A percentile compares a stretch with the other conserved stretches of the same genome.
phyloP scores from a whole-genome alignment of 2,888 invertebrate genomes.

The Zygothrica quintamaculata region DNA sequence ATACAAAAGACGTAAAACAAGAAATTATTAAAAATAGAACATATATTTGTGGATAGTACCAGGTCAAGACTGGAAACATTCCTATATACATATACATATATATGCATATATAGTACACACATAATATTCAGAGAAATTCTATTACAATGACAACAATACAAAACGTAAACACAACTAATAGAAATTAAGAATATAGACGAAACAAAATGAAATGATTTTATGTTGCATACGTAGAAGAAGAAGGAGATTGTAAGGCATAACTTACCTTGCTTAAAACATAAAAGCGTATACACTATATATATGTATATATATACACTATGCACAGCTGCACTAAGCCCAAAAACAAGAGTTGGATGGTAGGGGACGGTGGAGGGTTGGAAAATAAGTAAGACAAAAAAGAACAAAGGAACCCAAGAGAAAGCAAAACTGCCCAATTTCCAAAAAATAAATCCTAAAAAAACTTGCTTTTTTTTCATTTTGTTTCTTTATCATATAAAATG shows the following conservation, averaged over 20 bases:
- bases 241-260: slow-evolving; percentile 44
- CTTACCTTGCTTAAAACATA: slow-evolving; percentile 59
- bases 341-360: no score
- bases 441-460: no score
- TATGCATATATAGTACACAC: slow-evolving; percentile 5
- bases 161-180: neutral
- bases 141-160: neutral
- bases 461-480: no score
- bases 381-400: slow-evolving; percentile 8
- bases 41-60: slow-evolving; percentile 25
- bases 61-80: slow-evolving; percentile 34
- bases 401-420: neutral
- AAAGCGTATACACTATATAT: slow-evolving; percentile 52
- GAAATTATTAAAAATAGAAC: slow-evolving; percentile 9
- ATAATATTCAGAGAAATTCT: neutral
- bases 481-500: slow-evolving; percentile 26
- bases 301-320: slow-evolving; percentile 38
- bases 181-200: slow-evolving; percentile 30
- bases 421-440: slow-evolving; percentile 13
- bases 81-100: neutral
- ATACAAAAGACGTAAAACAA: slow-evolving; percentile 11
- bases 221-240: slow-evolving; percentile 39
- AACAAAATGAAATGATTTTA: slow-evolving; percentile 27
- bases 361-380: no score
- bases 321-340: slow-evolving; percentile 44